Evolutionary conservation across 2,888 invertebrate species (phyloP), one percentile per base, ranked within the genome.

Genomic region (Orgyia antiqua): DNA sequence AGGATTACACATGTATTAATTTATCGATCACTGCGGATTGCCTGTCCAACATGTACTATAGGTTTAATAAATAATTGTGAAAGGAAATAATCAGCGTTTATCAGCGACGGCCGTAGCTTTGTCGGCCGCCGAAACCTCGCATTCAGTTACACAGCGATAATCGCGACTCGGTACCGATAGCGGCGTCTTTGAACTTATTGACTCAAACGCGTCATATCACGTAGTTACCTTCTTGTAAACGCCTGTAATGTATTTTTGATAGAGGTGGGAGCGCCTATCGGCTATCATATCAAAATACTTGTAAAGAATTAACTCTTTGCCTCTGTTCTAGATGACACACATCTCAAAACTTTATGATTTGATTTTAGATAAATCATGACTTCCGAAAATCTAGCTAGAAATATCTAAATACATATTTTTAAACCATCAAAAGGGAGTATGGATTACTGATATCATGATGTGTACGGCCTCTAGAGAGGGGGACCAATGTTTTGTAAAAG

Each of bases 121-220:
- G 83, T 80, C 82, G 82, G 79, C 58, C 67, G 74, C 79, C 78
- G 73, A 83, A 84, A 83, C 83, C 79, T 77, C 60, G 69, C 70
- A 71, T 71, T 68, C 61, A 71, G 73, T 77, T 75, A 66, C 71
- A 71, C 61, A 62, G 55, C 64, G 70, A 75, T 82, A 60, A 77
- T 72, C 70, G 69, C 63, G 57, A 58, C 60, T 56, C 45, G 51
- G 51, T 39, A 11, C 44, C 42, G 84, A 86, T 86, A 84, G 83
- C 84, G 84, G 86, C 45, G 38, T 59, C 71, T 84, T 84, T 84
- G 78, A 78, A 51, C 46, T 13, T 73, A 69, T 75, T 78, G 74
- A 79, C 72, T 72, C 65, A 68, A 68, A 52, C 53, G 45, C 59
- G 58, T 58, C 71, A 55, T 78, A 74, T 72, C 70, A 53, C 61